Conservation (phyloP, 2,888 invertebrate species). For the Aspidiotus destructor region DNA sequence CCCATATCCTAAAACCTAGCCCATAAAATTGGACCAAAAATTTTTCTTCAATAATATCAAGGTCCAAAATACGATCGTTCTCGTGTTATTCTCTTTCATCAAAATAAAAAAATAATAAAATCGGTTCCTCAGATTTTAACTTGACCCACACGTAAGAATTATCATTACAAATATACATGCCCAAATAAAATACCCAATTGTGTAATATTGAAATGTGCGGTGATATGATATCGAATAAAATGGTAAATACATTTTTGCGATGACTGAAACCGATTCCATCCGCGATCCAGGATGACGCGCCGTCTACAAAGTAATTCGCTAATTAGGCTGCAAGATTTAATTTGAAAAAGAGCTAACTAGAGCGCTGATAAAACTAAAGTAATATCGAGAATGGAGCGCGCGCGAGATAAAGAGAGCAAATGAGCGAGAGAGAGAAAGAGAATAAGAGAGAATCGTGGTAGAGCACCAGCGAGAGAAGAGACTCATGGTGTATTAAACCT, state of each 20-base stretch:
- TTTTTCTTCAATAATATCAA: no score
- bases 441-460: slow-evolving; percentile 15
- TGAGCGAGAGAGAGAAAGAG: slow-evolving; percentile 15
- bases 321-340: slow-evolving; percentile 26
- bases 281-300: slow-evolving; percentile 22
- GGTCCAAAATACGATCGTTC: no score
- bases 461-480: slow-evolving; percentile 22
- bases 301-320: slow-evolving; percentile 30
- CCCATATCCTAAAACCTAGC: no score
- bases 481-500: slow-evolving; percentile 34
- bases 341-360: slow-evolving; percentile 26
- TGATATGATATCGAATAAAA: no score
- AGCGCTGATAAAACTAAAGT: slow-evolving; percentile 23
- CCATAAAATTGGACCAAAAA: no score
- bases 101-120: no score
- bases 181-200: no score
- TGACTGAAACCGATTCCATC: slow-evolving; percentile 22
- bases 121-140: no score
- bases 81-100: no score
- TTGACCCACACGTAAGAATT: no score
- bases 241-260: not conserved
- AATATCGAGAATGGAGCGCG: slow-evolving; percentile 15
- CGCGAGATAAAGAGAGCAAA: not conserved
- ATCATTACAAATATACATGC: no score
- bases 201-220: no score